phyloP scores from a whole-genome alignment of 2,113 vertebrate genomes.

The Elachura formosa region DNA sequence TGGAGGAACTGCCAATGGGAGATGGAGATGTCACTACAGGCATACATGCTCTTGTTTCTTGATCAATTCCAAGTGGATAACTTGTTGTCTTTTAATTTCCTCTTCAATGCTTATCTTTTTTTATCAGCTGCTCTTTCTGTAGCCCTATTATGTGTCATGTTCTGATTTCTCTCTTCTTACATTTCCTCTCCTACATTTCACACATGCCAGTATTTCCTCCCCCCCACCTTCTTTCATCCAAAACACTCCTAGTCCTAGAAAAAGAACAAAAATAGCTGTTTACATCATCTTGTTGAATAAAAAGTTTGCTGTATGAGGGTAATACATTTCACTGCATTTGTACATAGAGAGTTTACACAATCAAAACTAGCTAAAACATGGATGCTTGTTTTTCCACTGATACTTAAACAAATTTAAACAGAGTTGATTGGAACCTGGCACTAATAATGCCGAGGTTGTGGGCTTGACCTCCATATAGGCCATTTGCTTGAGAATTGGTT shows the following conservation, averaged over 20 bases:
- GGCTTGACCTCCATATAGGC: fast-evolving
- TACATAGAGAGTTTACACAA: neutral
- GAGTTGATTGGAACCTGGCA: neutral
- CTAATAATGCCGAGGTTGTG: neutral
- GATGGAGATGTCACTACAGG: conserved; percentile 59
- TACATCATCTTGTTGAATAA: neutral
- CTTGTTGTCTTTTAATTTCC: conserved; percentile 48
- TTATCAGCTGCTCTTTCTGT: conserved; percentile 35
- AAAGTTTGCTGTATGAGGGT: neutral
- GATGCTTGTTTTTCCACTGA: neutral
- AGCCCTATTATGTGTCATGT: conserved; percentile 4
- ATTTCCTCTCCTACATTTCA: conserved; percentile 55
- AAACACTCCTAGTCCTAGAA: neutral
- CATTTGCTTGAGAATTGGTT: neutral
- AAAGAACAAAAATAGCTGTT: conserved; percentile 32
- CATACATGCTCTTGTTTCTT: conserved; percentile 21
- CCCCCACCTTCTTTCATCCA: neutral
- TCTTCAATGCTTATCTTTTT: conserved; percentile 37
- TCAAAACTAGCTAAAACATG: neutral
- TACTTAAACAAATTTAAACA: neutral
- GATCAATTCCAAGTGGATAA: conserved; percentile 44
- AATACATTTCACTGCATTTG: neutral
- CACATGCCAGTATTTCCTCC: neutral
- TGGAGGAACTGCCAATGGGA: conserved; percentile 34
- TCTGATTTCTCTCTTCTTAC: conserved; percentile 40